Evolutionary conservation across 1,140 invertebrate species (phyloP).

Genomic region (Zaprionus nigranus): DNA sequence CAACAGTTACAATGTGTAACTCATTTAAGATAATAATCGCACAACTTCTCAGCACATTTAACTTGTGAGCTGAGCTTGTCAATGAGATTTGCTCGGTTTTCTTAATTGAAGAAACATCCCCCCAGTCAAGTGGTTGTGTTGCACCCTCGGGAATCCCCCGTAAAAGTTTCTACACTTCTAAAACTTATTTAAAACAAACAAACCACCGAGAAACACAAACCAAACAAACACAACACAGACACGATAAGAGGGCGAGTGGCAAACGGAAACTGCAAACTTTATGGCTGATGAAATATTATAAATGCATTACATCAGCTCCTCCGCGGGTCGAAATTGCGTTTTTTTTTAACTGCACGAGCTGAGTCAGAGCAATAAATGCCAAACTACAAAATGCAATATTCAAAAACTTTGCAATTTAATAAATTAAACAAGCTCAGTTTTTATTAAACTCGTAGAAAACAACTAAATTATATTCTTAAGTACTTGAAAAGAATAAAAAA

Average conservation of each 20-base stretch:
- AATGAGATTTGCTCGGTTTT: not conserved
- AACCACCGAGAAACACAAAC: constrained; percentile 5
- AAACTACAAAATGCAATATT: not conserved
- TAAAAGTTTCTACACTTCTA: constrained; percentile 2
- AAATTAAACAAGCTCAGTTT: not conserved
- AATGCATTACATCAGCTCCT: constrained; percentile 42
- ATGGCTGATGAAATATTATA: constrained; percentile 44
- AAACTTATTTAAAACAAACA: constrained; percentile 42
- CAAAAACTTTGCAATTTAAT: not conserved
- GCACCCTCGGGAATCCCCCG: not conserved
- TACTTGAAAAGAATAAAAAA: too few relatives aligned
- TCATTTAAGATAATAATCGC: constrained; percentile 4
- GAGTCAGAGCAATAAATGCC: constrained; percentile 2
- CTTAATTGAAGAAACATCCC: constrained; percentile 5
- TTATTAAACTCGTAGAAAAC: not conserved
- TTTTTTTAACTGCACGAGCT: not conserved
- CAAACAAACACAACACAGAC: constrained; percentile 8
- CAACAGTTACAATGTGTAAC: not conserved
- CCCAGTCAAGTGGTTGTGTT: not conserved
- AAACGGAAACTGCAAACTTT: constrained; percentile 25
- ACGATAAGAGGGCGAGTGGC: constrained; percentile 10
- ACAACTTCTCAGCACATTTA: constrained; percentile 1
- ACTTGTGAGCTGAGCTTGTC: not conserved
- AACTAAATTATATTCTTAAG: not conserved
- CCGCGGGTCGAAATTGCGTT: not conserved